Evolutionary conservation across 1,140 invertebrate species (phyloP), one percentile per base, ranked within the genome.

Genomic region (Fopius arisanus): DNA sequence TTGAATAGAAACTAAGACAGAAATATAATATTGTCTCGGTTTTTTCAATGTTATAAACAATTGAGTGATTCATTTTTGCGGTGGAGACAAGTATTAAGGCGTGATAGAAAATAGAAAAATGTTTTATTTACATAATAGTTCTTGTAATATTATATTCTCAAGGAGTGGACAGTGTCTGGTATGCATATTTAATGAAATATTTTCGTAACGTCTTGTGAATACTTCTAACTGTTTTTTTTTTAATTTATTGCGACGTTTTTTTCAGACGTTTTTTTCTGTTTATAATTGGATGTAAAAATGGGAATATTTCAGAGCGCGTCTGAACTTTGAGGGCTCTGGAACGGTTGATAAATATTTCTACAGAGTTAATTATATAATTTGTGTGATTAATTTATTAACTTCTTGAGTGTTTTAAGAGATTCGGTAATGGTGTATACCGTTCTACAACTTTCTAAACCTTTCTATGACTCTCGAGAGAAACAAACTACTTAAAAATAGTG

Each of bases 101-200:
- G 54, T 26, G 54, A 59, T 0, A 7, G 19, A 28, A 3, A 59
- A 48, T 7, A 59, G 23, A 26, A 59, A 26, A 59, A 26, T 59
- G 21, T 9, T 5, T 7, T 7, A 3, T 59, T 59, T 59, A 26
- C 54, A 23, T 19, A 59, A 59, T 7, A 10, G 26, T 48, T 59
- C 54, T 59, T 14, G 54, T 12, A 59, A 59, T 59, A 59, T 59
- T 21, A 59, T 59, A 59, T 59, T 26, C 23, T 19, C 54, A 59
- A 59, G 54, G 54, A 59, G 23, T 59, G 23, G 23, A 10, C 54
- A 5, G 2, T 10, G 54, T 19, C 9, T 26, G 54, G 54, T 10
- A 59, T 59, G 54, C 54, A 59, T 59, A 14, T 26, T 21, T 59
- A 59, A 59, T 59, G 54, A 59, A 59, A 59, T 59, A 59, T 59